Evolutionary conservation across 1,140 invertebrate species (phyloP).

Genomic region (Pinna nobilis): DNA sequence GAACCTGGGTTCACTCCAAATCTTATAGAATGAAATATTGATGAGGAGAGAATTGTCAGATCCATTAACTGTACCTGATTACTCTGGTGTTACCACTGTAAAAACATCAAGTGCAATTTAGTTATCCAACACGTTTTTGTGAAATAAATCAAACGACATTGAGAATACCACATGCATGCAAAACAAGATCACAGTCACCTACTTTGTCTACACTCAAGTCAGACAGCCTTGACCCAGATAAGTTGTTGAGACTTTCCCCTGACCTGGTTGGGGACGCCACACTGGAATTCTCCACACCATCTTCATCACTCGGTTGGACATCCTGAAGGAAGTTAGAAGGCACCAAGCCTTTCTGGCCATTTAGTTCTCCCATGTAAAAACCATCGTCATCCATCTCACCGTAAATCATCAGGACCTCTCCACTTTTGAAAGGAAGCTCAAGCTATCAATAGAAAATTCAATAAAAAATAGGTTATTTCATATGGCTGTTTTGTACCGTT

Average conservation of each 20-base stretch:
- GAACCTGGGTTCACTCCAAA: not conserved
- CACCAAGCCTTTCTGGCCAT: constrained; percentile 94
- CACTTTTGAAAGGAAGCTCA: constrained; percentile 96
- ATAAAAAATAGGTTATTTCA: not conserved
- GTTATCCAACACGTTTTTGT: constrained; percentile 22
- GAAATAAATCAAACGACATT: constrained; percentile 22
- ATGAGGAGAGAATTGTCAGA: not conserved
- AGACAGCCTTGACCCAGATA: constrained; percentile 52
- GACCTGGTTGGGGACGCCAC: constrained; percentile 66
- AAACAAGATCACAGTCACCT: constrained; percentile 46
- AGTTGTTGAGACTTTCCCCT: constrained; percentile 61
- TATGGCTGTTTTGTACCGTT: no score
- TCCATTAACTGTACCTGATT: not conserved
- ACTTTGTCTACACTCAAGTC: constrained; percentile 57
- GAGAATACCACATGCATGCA: constrained; percentile 42
- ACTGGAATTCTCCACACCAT: constrained; percentile 63
- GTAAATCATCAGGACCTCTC: constrained; percentile 96
- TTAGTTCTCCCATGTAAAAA: constrained; percentile 98
- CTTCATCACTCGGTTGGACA: constrained; percentile 61
- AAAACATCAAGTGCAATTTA: constrained; percentile 1
- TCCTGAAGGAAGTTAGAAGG: constrained; percentile 90
- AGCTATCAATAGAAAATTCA: constrained; percentile 80
- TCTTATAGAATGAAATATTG: not conserved
- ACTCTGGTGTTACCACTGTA: not conserved
- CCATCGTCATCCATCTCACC: constrained; percentile 99